phyloP scores from a whole-genome alignment of 1,140 invertebrate species.

The Aphelenchoides besseyi region DNA sequence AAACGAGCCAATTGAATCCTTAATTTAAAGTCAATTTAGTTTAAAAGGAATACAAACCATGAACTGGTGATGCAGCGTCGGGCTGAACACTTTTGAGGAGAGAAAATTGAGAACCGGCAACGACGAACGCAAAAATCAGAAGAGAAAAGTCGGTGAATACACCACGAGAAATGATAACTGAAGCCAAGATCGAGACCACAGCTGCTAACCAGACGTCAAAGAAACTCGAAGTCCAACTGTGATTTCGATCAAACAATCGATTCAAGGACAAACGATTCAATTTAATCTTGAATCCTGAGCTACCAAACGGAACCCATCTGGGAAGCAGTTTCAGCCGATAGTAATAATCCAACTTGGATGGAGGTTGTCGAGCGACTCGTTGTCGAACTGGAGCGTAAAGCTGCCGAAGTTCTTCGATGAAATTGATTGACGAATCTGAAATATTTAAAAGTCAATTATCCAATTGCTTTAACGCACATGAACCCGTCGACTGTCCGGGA shows the following conservation, averaged over 20 bases:
- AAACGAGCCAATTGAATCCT: slow-evolving; percentile 79
- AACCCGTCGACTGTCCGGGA: background rate
- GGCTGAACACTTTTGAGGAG: slow-evolving; percentile 96
- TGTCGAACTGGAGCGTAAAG: background rate
- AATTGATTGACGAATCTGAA: slow-evolving; percentile 7
- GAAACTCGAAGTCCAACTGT: slow-evolving; percentile 71
- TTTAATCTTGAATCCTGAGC: slow-evolving; percentile 29
- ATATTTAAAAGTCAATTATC: background rate
- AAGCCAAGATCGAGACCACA: slow-evolving; percentile 79
- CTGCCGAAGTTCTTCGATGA: background rate
- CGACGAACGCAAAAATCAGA: slow-evolving; percentile 91
- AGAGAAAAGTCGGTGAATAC: slow-evolving; percentile 88
- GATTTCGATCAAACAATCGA: slow-evolving; percentile 9
- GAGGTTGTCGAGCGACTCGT: slow-evolving; percentile 27
- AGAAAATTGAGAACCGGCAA: slow-evolving; percentile 86
- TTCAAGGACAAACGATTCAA: slow-evolving; percentile 15
- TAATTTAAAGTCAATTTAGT: background rate
- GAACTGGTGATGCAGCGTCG: slow-evolving; percentile 90
- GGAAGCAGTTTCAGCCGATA: slow-evolving; percentile 51
- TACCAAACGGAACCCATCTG: slow-evolving; percentile 18
- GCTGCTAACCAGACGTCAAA: slow-evolving; percentile 79
- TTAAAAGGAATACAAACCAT: slow-evolving; percentile 69
- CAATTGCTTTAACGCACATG: background rate
- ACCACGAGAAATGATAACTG: slow-evolving; percentile 76
- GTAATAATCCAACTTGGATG: slow-evolving; percentile 50